Evolutionary conservation across 2,797 vertebrate genomes (phyloP).

Genomic region (Erpetoichthys calabaricus): DNA sequence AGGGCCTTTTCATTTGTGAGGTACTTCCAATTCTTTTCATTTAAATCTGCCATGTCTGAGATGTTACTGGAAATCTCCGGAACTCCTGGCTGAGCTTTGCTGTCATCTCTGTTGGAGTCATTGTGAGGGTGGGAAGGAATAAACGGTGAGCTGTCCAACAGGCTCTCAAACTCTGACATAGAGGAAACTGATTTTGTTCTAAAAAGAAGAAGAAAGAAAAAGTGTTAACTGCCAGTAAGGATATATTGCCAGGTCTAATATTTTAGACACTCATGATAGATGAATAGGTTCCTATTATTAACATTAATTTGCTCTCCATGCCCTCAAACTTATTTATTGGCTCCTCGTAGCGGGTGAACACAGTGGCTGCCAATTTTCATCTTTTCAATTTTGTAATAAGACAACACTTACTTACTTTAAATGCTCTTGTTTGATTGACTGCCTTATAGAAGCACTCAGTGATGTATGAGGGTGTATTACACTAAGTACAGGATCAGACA

Average conservation of each 20-base stretch:
- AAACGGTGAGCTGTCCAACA: slow-evolving; percentile 61
- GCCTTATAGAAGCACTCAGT: no score
- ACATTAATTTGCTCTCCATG: not conserved
- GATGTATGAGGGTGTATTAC: no score
- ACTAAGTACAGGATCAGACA: no score
- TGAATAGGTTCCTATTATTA: not conserved
- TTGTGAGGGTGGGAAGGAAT: slow-evolving; percentile 34
- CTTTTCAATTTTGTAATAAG: not conserved
- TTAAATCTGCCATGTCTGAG: slow-evolving; percentile 41
- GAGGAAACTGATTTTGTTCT: slow-evolving; percentile 67
- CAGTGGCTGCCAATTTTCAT: no score
- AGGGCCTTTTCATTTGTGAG: slow-evolving; percentile 57
- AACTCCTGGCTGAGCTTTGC: slow-evolving; percentile 30
- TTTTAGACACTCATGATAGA: not conserved
- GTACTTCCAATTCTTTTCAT: slow-evolving; percentile 68
- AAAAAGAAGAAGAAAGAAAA: slow-evolving; percentile 3
- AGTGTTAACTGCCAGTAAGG: not conserved
- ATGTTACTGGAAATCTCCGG: slow-evolving; percentile 32
- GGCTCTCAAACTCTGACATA: slow-evolving; percentile 62
- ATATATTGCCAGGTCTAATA: not conserved
- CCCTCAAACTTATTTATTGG: not conserved
- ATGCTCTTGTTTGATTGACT: no score
- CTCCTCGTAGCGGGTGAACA: not conserved
- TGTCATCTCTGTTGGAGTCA: slow-evolving; percentile 31
- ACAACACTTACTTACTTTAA: no score